phyloP scores from a whole-genome alignment of 2,113 vertebrate genomes.

The Lycocorax pyrrhopterus region DNA sequence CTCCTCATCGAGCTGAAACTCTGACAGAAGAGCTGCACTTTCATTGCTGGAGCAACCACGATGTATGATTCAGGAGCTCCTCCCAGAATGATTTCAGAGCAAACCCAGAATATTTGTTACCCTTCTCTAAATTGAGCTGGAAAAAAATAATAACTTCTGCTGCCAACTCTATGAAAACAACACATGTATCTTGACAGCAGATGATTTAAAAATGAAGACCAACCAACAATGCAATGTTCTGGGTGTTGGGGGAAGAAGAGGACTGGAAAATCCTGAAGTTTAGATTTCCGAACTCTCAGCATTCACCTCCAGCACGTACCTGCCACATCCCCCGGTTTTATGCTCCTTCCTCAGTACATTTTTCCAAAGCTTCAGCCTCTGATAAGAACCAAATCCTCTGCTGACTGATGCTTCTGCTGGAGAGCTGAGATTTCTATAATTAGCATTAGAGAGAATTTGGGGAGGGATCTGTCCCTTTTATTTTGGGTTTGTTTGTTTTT shows the following conservation, averaged over 20 bases:
- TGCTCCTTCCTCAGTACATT: neutral
- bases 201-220: neutral
- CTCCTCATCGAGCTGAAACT: neutral
- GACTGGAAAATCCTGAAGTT: neutral
- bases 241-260: neutral
- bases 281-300: neutral
- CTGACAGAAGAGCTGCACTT: neutral
- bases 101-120: slow-evolving; percentile 21
- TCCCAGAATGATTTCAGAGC: neutral
- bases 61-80: neutral
- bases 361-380: neutral
- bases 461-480: neutral
- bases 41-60: neutral
- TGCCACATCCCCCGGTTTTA: neutral
- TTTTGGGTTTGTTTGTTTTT: neutral
- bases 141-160: neutral
- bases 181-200: neutral
- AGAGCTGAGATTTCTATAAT: neutral
- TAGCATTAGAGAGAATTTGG: neutral
- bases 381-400: neutral
- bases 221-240: neutral
- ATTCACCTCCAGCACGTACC: neutral
- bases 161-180: slow-evolving; percentile 13
- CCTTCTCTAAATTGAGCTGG: neutral
- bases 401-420: neutral